These are phyloP conservation scores for Oncorhynchus kisutch DNA, from an alignment of 2,113 vertebrate genomes.

Conservation along the genomic window DNA sequence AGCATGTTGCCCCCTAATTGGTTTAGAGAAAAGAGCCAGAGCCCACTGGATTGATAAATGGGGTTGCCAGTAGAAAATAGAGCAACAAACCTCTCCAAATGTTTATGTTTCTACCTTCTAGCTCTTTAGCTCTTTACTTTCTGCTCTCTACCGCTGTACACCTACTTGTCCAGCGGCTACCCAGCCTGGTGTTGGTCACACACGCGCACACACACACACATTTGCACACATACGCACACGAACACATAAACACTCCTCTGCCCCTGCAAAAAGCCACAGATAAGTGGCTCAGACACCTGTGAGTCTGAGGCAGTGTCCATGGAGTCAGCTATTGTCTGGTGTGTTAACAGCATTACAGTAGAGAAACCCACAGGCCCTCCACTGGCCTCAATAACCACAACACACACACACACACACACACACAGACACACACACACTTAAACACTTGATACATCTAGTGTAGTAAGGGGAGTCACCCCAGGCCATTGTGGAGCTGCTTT, in stretches of 20 bases:
- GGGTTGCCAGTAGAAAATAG: conserved; percentile 27
- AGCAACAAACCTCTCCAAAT: conserved; percentile 28
- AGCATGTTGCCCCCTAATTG: neutral
- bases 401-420: conserved; percentile 28
- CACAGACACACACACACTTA: conserved; percentile 27
- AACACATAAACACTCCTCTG: neutral
- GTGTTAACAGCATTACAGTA: conserved; percentile 52
- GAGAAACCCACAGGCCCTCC: conserved; percentile 38
- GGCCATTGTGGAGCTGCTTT: too few species aligned
- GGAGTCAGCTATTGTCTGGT: conserved; percentile 46
- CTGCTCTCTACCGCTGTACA: conserved; percentile 5
- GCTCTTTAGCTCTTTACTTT: neutral
- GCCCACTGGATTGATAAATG: neutral
- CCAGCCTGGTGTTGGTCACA: too few species aligned
- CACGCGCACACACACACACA: too few species aligned
- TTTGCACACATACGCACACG: too few species aligned
- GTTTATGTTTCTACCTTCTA: conserved; percentile 17
- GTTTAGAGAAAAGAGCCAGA: neutral
- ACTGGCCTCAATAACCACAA: conserved; percentile 54
- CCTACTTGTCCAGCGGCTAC: conserved; percentile 33
- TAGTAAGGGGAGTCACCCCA: too few species aligned
- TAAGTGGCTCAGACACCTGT: conserved; percentile 7
- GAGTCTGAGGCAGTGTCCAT: neutral
- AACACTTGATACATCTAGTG: too few species aligned
- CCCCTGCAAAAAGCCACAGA: conserved; percentile 38